Percentiles rank a stretch among this genome's conserved stretches.
phyloP scores from a whole-genome alignment of 2,888 invertebrate species.

The Pristionchus fissidentatus region DNA sequence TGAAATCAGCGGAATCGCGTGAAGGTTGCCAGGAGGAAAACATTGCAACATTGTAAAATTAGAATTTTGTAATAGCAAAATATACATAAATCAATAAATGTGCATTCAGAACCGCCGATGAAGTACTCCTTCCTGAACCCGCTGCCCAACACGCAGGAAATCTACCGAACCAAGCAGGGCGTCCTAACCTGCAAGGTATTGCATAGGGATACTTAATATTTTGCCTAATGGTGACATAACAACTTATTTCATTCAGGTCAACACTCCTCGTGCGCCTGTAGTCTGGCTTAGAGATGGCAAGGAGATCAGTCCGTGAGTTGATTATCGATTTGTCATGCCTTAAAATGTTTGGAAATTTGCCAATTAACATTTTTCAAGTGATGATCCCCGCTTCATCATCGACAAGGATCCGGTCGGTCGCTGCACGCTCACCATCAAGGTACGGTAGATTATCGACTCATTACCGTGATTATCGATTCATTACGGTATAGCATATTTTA shows the following conservation, averaged over 20 bases:
- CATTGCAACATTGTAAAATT: not conserved
- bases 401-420: constrained; percentile 93
- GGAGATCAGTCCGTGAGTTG: constrained; percentile 81
- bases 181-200: constrained; percentile 87
- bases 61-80: not conserved
- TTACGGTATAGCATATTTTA: too few species aligned
- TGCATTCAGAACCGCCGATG: constrained; percentile 89
- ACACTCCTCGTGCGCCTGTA: constrained; percentile 92
- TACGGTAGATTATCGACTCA: too few species aligned
- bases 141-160: constrained; percentile 89
- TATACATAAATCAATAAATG: not conserved
- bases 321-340: not conserved
- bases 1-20: too few species aligned
- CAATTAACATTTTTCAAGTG: constrained; percentile 53
- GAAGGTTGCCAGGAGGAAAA: too few species aligned
- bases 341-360: not conserved
- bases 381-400: constrained; percentile 82
- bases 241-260: constrained; percentile 86
- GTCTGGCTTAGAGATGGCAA: constrained; percentile 89
- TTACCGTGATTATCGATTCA: too few species aligned
- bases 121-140: constrained; percentile 92
- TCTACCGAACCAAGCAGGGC: constrained; percentile 88
- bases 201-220: not conserved
- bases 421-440: constrained; percentile 89
- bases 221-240: not conserved